Conservation (phyloP, 2,888 invertebrate genomes). For the Xylocampa areola region DNA sequence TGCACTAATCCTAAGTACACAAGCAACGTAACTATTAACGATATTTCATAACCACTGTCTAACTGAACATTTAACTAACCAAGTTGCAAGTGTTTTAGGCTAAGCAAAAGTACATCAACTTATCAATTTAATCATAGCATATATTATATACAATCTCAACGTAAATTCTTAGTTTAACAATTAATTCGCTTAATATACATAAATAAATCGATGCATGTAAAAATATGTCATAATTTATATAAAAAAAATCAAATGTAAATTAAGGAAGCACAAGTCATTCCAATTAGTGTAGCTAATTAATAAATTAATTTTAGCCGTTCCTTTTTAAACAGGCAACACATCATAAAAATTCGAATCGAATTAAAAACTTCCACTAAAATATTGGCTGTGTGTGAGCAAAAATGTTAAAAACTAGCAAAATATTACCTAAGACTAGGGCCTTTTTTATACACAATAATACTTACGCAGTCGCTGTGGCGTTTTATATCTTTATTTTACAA, state of each 20-base stretch:
- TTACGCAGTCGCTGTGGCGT: conserved; percentile 62
- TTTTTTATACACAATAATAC: conserved; percentile 79
- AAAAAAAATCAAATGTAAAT: conserved; percentile 60
- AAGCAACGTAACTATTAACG: conserved; percentile 42
- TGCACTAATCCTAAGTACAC: conserved; percentile 51
- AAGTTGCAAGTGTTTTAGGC: conserved; percentile 43
- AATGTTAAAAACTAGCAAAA: conserved; percentile 74
- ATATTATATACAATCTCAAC: conserved; percentile 63
- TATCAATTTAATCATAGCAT: conserved; percentile 55
- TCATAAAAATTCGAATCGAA: conserved; percentile 48
- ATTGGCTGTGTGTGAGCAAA: conserved; percentile 81
- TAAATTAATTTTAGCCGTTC: conserved; percentile 33
- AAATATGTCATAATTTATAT: conserved; percentile 56
- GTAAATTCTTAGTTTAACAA: conserved; percentile 58
- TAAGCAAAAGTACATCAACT: conserved; percentile 46
- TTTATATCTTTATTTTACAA: conserved; percentile 67
- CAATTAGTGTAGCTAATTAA: conserved; percentile 56
- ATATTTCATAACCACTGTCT: conserved; percentile 23
- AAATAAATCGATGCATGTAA: conserved; percentile 63
- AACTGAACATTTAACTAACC: conserved; percentile 35
- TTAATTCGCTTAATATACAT: conserved; percentile 59
- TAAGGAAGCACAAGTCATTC: conserved; percentile 66
- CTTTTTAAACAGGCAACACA: conserved; percentile 51
- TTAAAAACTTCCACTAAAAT: conserved; percentile 56
- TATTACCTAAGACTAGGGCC: conserved; percentile 85